Percentiles rank a stretch among this genome's conserved stretches.
These are phyloP conservation scores for Pempheris klunzingeri DNA, from an alignment of 2,797 vertebrate species.

Conservation along the genomic window DNA sequence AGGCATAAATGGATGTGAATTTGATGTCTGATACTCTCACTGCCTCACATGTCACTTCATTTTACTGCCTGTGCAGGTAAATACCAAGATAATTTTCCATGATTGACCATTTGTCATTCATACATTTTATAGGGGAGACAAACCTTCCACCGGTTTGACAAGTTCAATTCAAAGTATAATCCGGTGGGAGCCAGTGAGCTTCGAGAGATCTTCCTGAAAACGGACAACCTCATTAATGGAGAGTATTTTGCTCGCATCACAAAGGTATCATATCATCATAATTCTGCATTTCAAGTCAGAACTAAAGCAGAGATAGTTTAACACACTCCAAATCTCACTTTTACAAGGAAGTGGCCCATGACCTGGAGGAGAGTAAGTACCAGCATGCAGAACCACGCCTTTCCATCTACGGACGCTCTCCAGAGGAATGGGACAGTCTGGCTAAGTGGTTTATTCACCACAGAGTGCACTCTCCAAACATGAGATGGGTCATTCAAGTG, in stretches of 20 bases:
- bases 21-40: neutral
- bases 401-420: conserved; percentile 93
- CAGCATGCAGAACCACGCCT: conserved; percentile 95
- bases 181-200: conserved; percentile 97
- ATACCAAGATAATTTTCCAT: neutral
- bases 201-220: conserved; percentile 96
- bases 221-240: conserved; percentile 93
- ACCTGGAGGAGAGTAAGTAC: conserved; percentile 97
- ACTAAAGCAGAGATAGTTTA: neutral
- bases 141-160: conserved; percentile 98
- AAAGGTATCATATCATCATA: conserved; percentile 86
- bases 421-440: conserved; percentile 91
- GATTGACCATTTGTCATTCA: conserved; percentile 1
- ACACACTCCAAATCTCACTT: conserved; percentile 22
- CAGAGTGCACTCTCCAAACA: conserved; percentile 94
- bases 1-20: neutral
- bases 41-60: neutral
- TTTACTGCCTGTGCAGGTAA: neutral
- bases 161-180: conserved; percentile 99
- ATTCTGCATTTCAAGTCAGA: neutral
- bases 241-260: conserved; percentile 98
- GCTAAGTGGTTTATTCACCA: conserved; percentile 97
- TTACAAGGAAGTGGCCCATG: conserved; percentile 91
- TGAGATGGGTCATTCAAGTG: conserved; percentile 98
- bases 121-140: conserved; percentile 89